Percentiles rank a stretch among this genome's conserved stretches.
Evolutionary conservation across 2,888 invertebrate genomes (phyloP).

Genomic region (Glyphotaelius pellucidus): DNA sequence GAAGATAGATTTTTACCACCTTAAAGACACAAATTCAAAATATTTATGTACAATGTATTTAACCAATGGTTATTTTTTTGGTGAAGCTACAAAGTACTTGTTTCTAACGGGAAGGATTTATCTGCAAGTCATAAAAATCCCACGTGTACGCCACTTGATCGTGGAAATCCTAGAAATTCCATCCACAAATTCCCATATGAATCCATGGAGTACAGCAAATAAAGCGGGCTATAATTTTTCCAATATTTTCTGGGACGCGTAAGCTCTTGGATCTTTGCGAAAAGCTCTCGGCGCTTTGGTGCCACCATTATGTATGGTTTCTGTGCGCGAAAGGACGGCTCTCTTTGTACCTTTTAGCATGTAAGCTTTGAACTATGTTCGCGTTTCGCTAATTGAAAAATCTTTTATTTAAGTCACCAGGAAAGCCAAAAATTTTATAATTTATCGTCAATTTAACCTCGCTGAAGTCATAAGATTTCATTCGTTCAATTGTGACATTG

Average conservation of each 20-base stretch:
- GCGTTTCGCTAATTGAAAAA: not conserved
- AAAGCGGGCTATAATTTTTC: slow-evolving; percentile 44
- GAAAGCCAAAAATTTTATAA: not conserved
- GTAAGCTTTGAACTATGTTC: not conserved
- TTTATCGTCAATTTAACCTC: not conserved
- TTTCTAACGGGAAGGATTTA: not conserved
- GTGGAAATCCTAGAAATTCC: slow-evolving; percentile 31
- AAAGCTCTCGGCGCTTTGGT: slow-evolving; percentile 18
- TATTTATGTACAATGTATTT: no score
- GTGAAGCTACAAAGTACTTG: not conserved
- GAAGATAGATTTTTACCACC: no score
- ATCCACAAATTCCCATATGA: slow-evolving; percentile 47
- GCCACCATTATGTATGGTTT: slow-evolving; percentile 45
- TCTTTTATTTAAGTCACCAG: not conserved
- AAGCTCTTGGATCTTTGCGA: slow-evolving; percentile 43
- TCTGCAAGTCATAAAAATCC: not conserved
- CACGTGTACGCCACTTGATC: slow-evolving; percentile 38
- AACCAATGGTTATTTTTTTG: not conserved
- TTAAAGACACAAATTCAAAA: no score
- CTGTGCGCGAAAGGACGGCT: slow-evolving; percentile 24
- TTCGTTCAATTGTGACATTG: not conserved
- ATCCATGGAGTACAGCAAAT: slow-evolving; percentile 39
- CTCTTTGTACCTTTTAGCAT: slow-evolving; percentile 27
- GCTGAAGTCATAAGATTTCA: not conserved
- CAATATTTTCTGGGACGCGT: slow-evolving; percentile 45